Base-by-base conservation (phyloP, 2,797 vertebrate genomes). In the Gymnothorax javanicus region DNA sequence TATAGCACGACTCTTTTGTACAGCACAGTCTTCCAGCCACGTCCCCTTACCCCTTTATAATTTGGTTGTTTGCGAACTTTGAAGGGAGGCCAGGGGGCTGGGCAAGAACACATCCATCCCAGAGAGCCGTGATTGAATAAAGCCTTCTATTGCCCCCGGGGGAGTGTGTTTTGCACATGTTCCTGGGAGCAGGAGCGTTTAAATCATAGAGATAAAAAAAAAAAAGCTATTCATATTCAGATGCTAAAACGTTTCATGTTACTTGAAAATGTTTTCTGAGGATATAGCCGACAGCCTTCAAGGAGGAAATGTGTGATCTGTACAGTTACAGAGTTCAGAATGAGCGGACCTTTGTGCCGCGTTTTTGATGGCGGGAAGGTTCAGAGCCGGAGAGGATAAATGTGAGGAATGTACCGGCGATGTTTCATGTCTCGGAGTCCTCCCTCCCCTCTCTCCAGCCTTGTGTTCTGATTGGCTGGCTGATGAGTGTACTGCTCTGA, bases 401-500 rank as follows among this genome's bases (percentile, higher is more conserved):
- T 11, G 54, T 60, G n/a, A 69, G 13, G 64, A 27, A 9, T 23
- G n/a, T 3, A 20, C 50, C 20, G n/a, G 59, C 7, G 20, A 20
- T 57, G 0, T 71, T 7, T 85, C 62, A 64, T 17, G 3, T 73
- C 77, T 83, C 87, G 84, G 56, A 67, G 52, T 43, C 58, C 84
- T 64, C 73, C 67, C 4, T 71, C 43, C 77, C 27, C 52, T 43
- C 81, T 58, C 69, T 77, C 86, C 20, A 79, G 86, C 71, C 69
- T 54, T 54, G 69, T 23, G 57, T 69, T 25, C 43, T 71, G 81
- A 54, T 64, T 71, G n/a, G n/a, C 27, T 59, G 58, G 86, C 27
- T 58, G 60, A 73, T 64, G 83, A 91, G 86, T 86, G 15, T 2
- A 43, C 33, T 43, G 33, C 33, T 43, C 33, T 43, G 33, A 43